Percentiles rank a stretch among this genome's conserved stretches.
Conservation (phyloP, 2,888 invertebrate genomes). For the Limnephilus marmoratus region DNA sequence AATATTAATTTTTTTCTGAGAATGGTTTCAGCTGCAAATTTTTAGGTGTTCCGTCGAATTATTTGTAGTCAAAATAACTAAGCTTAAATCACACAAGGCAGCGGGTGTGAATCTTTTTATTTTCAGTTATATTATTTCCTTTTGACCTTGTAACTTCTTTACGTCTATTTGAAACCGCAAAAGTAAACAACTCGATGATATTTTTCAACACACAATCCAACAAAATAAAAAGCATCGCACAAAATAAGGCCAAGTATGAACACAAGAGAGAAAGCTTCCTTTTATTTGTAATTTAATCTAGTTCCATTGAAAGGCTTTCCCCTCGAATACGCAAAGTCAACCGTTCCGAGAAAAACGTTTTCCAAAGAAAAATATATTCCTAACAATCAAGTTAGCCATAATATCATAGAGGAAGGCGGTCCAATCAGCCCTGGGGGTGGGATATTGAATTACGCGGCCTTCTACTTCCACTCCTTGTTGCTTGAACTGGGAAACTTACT, state of each 20-base stretch:
- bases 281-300: slow-evolving; percentile 50
- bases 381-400: slow-evolving; percentile 62
- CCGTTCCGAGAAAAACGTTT: slow-evolving; percentile 46
- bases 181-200: background rate
- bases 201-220: slow-evolving; percentile 8
- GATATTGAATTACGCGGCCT: slow-evolving; percentile 27
- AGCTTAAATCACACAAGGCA: too few species aligned
- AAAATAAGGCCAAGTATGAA: slow-evolving; percentile 10
- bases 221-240: slow-evolving; percentile 33
- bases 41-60: background rate
- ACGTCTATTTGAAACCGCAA: background rate
- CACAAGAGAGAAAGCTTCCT: slow-evolving; percentile 30
- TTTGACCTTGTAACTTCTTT: background rate
- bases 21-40: background rate
- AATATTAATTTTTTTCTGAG: background rate
- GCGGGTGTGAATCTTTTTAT: background rate
- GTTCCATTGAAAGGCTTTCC: slow-evolving; percentile 33
- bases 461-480: background rate
- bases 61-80: background rate
- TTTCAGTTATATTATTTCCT: background rate
- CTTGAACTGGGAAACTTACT: slow-evolving; percentile 2
- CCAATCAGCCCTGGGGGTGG: slow-evolving; percentile 50
- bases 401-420: slow-evolving; percentile 53
- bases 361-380: slow-evolving; percentile 54
- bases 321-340: slow-evolving; percentile 48